Evolutionary conservation across 2,113 vertebrate species (phyloP), one percentile per base, ranked within the genome.

Genomic region (Melanerpes formicivorus): DNA sequence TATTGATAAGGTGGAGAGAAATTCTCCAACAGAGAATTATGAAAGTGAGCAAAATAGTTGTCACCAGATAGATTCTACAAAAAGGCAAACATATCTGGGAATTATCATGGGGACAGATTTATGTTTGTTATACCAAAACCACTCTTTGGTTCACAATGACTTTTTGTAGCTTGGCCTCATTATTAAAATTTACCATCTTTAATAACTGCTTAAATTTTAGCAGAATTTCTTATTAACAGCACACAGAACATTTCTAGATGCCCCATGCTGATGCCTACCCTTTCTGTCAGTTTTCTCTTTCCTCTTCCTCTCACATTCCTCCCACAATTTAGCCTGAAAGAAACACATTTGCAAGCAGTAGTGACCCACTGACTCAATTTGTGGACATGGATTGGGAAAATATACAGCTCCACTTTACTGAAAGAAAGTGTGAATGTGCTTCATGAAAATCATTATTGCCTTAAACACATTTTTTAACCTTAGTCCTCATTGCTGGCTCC

Each of bases 241-340:
- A 70, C 32, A n/a, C 2, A 62, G 29, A 80, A 27, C 1, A 17
- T 46, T 82, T 89, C 25, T 58, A 63, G 25, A 70, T 86, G 55
- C 0, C 3, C 6, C 0, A 1, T 21, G 3, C 18, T 71, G 37
- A 79, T 16, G 19, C 6, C 50, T 34, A n/a, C 2, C 1, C 7
- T 69, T 64, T 46, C 14, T 32, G 8, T 13, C 32, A 0, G 0
- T 72, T 52, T 81, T 55, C 19, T 34, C 4, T 32, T 66, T 70
- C 4, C 8, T 78, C 9, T 29, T 73, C 10, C 29, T 50, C 30
- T 69, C 10, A 21, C 6, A 18, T n/a, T 4, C 32, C 15, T 82
- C 23, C 40, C n/a, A 72, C 4, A 3, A 60, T 55, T 92, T 64
- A 90, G 21, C 10, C 34, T 70, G n/a, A 76, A 58, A 48, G 23